A percentile compares a stretch with the other conserved stretches of the same genome.
Conservation (phyloP, 2,113 vertebrate species). For the Nestor notabilis region DNA sequence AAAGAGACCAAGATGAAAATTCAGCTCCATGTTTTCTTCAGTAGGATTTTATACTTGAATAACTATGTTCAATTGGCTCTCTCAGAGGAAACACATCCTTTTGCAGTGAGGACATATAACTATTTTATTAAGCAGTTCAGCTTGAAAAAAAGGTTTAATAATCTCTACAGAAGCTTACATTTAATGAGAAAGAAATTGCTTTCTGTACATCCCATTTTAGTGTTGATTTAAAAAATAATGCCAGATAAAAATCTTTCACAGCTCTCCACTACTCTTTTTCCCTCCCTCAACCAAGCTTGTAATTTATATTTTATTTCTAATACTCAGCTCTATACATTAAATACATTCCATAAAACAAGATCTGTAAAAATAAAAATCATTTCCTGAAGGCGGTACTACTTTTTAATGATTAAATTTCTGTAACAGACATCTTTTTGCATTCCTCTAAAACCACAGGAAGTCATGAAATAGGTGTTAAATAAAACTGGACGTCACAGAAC, state of each 20-base stretch:
- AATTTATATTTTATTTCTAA: background rate
- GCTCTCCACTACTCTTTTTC: background rate
- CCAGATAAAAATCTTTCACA: background rate
- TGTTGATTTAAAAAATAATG: background rate
- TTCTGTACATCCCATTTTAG: background rate
- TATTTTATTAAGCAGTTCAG: background rate
- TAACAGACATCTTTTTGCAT: background rate
- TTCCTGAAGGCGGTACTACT: background rate
- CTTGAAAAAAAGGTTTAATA: background rate
- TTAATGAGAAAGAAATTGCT: background rate
- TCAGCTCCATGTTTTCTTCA: background rate
- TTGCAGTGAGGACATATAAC: background rate
- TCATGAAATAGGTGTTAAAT: background rate
- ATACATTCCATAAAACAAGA: background rate
- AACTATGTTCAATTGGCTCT: background rate
- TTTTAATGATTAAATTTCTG: background rate
- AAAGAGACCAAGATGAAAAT: background rate
- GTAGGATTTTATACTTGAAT: background rate
- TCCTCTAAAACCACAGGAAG: background rate
- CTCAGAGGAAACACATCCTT: background rate
- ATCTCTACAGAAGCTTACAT: background rate
- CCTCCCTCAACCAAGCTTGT: background rate
- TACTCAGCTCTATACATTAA: background rate
- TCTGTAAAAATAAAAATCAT: background rate
- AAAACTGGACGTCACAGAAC: background rate